Percentiles rank a stretch among this genome's conserved stretches.
Conservation (phyloP, 2,113 vertebrate species). For the Glareola pratincola region DNA sequence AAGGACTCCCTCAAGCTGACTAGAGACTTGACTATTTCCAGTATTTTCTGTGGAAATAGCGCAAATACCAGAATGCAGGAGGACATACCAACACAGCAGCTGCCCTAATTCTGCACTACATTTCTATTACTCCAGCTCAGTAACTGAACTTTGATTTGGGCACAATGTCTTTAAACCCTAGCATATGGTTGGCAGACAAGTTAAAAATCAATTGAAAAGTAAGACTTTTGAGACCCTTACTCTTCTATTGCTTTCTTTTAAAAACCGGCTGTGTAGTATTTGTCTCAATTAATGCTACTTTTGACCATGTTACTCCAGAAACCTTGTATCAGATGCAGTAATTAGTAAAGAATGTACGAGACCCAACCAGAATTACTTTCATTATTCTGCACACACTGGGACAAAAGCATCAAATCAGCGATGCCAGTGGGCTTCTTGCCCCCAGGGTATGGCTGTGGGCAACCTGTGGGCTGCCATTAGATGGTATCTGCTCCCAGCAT, state of each 20-base stretch:
- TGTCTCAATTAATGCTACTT: not conserved
- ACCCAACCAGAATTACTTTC: not conserved
- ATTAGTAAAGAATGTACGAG: not conserved
- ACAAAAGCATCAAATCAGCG: not conserved
- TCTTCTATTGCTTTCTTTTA: not conserved
- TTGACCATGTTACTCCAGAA: not conserved
- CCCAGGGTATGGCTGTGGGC: not conserved
- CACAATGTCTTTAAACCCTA: not conserved
- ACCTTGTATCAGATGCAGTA: not conserved
- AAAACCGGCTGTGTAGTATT: not conserved
- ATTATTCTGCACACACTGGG: not conserved
- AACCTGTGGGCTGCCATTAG: not conserved
- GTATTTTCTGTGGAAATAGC: conserved; percentile 16
- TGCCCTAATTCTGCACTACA: not conserved
- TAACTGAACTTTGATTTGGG: not conserved
- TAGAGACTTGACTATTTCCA: not conserved
- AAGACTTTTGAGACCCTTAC: not conserved
- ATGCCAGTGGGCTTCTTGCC: fast-evolving
- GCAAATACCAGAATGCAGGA: not conserved
- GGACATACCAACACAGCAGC: not conserved
- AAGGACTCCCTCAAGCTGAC: conserved; percentile 3
- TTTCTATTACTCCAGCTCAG: not conserved
- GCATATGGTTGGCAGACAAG: not conserved
- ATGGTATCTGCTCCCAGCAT: not conserved
- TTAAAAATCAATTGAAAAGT: not conserved